Evolutionary conservation across 1,140 invertebrate genomes (phyloP).

Genomic region (Magallana angulata): DNA sequence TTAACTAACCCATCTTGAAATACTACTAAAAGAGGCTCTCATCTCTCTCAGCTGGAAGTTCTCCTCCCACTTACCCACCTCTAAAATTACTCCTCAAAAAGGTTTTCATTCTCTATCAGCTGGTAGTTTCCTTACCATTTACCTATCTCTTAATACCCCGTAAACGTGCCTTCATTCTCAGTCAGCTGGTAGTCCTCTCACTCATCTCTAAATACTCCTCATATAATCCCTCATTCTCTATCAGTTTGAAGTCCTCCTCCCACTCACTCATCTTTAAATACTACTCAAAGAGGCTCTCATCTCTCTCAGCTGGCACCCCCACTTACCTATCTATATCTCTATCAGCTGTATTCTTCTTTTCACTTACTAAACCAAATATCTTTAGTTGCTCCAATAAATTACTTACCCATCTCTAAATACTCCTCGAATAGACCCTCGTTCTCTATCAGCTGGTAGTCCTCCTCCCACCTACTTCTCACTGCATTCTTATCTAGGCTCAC

Average conservation of each 20-base stretch:
- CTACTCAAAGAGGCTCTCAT: too few species aligned
- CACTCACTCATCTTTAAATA: too few species aligned
- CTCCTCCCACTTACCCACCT: too few species aligned
- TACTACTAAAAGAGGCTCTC: too few species aligned
- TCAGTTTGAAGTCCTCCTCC: too few species aligned
- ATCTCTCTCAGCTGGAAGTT: too few species aligned
- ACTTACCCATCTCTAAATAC: slow-evolving; percentile 96
- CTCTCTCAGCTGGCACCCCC: too few species aligned
- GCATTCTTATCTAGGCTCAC: slow-evolving; percentile 71
- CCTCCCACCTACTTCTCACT: slow-evolving; percentile 87
- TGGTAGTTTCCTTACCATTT: slow-evolving; percentile 61
- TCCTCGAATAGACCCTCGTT: slow-evolving; percentile 95
- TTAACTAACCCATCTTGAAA: too few species aligned
- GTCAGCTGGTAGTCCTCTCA: slow-evolving; percentile 95
- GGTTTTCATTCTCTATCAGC: too few species aligned
- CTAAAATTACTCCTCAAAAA: slow-evolving; percentile 77
- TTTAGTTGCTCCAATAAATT: too few species aligned
- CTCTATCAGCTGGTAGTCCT: slow-evolving; percentile 95
- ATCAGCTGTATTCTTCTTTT: too few species aligned
- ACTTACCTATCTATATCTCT: slow-evolving; percentile 75
- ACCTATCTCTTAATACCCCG: slow-evolving; percentile 99
- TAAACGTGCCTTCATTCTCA: slow-evolving; percentile 93
- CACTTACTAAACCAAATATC: slow-evolving; percentile 86
- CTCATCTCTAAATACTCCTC: slow-evolving; percentile 96
- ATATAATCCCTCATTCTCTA: slow-evolving; percentile 94